phyloP scores from a whole-genome alignment of 2,888 invertebrate species.

The Globia sparganii region DNA sequence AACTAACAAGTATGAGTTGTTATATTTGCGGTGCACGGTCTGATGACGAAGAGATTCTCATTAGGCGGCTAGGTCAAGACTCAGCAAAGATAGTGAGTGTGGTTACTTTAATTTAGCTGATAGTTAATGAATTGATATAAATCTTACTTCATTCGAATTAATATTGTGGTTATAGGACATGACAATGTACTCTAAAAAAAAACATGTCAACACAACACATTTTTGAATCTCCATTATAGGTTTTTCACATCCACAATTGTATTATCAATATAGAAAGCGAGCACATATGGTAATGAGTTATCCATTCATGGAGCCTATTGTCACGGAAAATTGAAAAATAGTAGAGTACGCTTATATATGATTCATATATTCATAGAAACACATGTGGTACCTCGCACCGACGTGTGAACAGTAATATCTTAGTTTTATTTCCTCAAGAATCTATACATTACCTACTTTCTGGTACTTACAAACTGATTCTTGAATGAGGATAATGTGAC shows the following conservation, averaged over 20 bases:
- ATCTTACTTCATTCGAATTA: background rate
- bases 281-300: slow-evolving; percentile 75
- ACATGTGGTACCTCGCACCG: slow-evolving; percentile 65
- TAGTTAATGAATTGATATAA: background rate
- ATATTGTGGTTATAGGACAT: background rate
- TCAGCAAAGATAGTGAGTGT: background rate
- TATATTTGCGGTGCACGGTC: background rate
- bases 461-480: slow-evolving; percentile 24
- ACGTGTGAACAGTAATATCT: slow-evolving; percentile 69
- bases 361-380: slow-evolving; percentile 88
- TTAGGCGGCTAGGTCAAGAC: background rate
- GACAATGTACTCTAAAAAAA: slow-evolving; percentile 34
- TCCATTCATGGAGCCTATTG: slow-evolving; percentile 83
- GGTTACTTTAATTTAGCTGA: background rate
- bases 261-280: slow-evolving; percentile 55
- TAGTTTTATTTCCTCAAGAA: slow-evolving; percentile 54
- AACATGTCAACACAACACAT: slow-evolving; percentile 33
- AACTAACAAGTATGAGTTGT: background rate
- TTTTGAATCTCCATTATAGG: slow-evolving; percentile 45
- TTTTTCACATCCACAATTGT: slow-evolving; percentile 55
- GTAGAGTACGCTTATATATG: slow-evolving; percentile 76
- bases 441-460: slow-evolving; percentile 41
- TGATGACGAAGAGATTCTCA: background rate
- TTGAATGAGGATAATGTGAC: slow-evolving; percentile 27
- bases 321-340: slow-evolving; percentile 89